phyloP scores from a whole-genome alignment of 2,113 vertebrate genomes.

The Apteryx owenii region DNA sequence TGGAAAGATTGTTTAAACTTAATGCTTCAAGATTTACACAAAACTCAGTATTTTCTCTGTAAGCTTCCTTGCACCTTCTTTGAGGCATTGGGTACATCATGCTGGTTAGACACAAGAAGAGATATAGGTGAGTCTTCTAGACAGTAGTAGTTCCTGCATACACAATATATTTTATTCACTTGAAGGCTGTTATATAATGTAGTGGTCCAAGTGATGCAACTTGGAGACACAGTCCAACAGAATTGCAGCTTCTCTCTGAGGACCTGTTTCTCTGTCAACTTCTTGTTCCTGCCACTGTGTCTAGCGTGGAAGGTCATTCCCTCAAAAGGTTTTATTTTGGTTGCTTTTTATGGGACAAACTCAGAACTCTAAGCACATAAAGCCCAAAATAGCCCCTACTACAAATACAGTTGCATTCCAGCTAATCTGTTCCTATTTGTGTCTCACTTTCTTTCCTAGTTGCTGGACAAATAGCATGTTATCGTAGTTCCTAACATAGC shows the following conservation, averaged over 20 bases:
- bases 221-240: neutral
- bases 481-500: neutral
- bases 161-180: rapidly evolving
- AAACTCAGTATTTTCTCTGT: neutral
- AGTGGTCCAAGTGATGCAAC: neutral
- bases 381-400: neutral
- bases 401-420: neutral
- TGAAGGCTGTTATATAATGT: rapidly evolving
- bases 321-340: neutral
- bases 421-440: rapidly evolving
- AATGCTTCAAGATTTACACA: neutral
- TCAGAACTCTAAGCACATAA: rapidly evolving
- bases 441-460: neutral
- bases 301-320: neutral
- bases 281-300: neutral
- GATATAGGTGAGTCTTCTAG: neutral
- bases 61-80: neutral
- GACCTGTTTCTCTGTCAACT: neutral
- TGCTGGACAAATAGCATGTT: neutral
- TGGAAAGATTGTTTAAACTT: neutral
- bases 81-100: rapidly evolving
- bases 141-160: neutral
- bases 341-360: neutral
- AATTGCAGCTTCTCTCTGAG: neutral
- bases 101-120: neutral